These are phyloP conservation scores for Dioctria rufipes DNA, from an alignment of 2,888 invertebrate species.

Conservation along the genomic window DNA sequence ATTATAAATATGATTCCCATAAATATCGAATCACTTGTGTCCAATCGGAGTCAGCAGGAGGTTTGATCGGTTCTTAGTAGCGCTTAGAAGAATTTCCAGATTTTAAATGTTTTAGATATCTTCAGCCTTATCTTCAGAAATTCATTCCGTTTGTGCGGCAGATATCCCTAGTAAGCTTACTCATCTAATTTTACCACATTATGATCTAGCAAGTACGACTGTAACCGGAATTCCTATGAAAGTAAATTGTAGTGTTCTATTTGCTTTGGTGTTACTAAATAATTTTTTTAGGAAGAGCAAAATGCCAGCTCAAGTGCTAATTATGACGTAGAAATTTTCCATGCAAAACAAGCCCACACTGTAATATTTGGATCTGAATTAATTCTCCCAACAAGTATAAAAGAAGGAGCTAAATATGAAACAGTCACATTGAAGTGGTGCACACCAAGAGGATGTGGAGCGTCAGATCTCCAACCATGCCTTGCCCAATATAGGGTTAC, in stretches of 20 bases:
- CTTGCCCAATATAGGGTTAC: conserved; percentile 92
- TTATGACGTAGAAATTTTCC: conserved; percentile 98
- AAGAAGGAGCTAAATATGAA: conserved; percentile 84
- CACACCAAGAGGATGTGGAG: conserved; percentile 91
- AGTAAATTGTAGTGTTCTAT: conserved; percentile 65
- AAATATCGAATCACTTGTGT: conserved; percentile 83
- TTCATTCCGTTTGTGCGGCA: conserved; percentile 85
- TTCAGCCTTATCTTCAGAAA: conserved; percentile 82
- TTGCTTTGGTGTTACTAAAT: not conserved
- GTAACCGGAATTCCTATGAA: conserved; percentile 99
- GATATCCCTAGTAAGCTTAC: conserved; percentile 82
- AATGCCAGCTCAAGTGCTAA: conserved; percentile 98
- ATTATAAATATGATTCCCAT: conserved; percentile 91
- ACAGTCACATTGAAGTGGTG: conserved; percentile 96
- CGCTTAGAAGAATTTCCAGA: conserved; percentile 15
- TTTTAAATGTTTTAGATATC: conserved; percentile 74
- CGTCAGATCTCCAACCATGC: conserved; percentile 85
- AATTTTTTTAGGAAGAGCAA: conserved; percentile 83
- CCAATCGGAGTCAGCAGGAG: conserved; percentile 80
- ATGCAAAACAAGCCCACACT: conserved; percentile 88
- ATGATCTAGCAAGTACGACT: conserved; percentile 93
- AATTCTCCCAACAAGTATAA: conserved; percentile 74
- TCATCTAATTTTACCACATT: conserved; percentile 86
- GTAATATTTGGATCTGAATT: conserved; percentile 82
- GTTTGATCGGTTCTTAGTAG: conserved; percentile 68